These are phyloP conservation scores for Cuniculus paca DNA, from an alignment of 2,797 vertebrate species.

Conservation along the genomic window DNA sequence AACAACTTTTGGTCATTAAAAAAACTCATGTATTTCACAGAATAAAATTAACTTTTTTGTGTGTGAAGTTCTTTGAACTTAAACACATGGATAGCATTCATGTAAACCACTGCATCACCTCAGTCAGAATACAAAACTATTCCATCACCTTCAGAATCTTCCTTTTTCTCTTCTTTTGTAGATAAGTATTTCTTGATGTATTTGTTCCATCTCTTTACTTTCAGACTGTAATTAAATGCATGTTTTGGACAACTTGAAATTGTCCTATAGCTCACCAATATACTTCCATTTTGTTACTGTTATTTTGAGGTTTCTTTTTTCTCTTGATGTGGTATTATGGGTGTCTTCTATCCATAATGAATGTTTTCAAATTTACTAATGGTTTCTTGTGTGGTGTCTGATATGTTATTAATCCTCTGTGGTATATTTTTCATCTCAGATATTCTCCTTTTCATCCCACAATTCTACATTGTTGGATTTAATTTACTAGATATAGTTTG, in stretches of 20 bases:
- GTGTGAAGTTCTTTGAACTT: not conserved
- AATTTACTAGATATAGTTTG: not conserved
- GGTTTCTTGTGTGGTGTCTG: not conserved
- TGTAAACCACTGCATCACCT: not conserved
- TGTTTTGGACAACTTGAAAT: not conserved
- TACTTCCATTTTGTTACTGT: not conserved
- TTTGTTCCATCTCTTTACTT: not conserved
- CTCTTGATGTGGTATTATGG: not conserved
- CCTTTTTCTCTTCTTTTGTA: not conserved
- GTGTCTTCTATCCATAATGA: not conserved
- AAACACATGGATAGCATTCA: not conserved
- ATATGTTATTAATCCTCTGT: not conserved
- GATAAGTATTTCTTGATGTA: not conserved
- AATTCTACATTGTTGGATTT: not conserved
- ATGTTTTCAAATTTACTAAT: conserved; percentile 8
- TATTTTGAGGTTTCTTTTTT: not conserved
- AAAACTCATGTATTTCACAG: not conserved
- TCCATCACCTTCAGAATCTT: not conserved
- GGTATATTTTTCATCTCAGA: not conserved
- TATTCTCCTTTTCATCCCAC: not conserved
- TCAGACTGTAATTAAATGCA: not conserved
- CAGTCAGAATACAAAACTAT: not conserved
- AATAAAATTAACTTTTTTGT: not conserved
- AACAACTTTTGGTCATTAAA: conserved; percentile 1
- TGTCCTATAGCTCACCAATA: not conserved